phyloP scores from a whole-genome alignment of 2,113 vertebrate genomes.

The Eolophus roseicapilla region DNA sequence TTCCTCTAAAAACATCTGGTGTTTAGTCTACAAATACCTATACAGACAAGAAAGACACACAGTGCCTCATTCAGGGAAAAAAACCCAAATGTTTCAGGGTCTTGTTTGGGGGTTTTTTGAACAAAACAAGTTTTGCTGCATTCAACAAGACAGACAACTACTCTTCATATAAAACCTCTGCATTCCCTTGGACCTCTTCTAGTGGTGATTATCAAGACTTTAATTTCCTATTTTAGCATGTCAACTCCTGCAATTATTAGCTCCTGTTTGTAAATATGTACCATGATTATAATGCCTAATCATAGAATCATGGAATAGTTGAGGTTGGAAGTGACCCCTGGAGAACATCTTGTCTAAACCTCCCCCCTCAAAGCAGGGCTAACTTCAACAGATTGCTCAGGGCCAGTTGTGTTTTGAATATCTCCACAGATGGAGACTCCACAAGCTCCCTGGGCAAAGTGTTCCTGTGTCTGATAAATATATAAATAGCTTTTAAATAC shows the following conservation, averaged over 20 bases:
- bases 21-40: background rate
- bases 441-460: background rate
- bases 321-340: background rate
- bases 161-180: background rate
- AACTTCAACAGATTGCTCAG: background rate
- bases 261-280: background rate
- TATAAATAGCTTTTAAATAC: background rate
- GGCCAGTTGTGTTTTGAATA: background rate
- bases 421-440: background rate
- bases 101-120: background rate
- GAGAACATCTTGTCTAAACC: background rate
- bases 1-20: background rate
- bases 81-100: background rate
- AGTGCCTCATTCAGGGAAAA: background rate
- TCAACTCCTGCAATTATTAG: background rate
- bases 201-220: background rate
- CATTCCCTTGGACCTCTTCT: background rate
- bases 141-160: background rate
- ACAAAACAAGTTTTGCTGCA: background rate
- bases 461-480: background rate
- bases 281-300: background rate
- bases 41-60: background rate
- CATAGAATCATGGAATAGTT: background rate
- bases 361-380: background rate
- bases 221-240: background rate